Evolutionary conservation across 2,888 invertebrate genomes (phyloP), one percentile per base, ranked within the genome.

Genomic region (Protodeltote pygarga): DNA sequence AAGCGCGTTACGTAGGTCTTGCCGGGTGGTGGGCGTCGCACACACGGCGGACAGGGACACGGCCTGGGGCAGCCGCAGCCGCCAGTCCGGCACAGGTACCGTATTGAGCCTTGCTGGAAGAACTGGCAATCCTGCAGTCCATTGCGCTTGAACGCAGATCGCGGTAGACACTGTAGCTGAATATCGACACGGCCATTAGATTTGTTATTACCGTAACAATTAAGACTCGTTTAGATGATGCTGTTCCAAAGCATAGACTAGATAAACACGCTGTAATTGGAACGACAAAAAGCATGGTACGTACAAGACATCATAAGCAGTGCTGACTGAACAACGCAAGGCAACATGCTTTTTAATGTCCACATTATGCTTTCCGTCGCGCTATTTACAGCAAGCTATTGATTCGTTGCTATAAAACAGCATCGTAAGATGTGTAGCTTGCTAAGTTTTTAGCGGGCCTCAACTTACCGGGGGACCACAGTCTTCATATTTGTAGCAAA

Each of bases 401-500:
- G n/a, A n/a, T n/a, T n/a, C n/a, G n/a, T n/a, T n/a, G n/a, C n/a
- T n/a, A n/a, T n/a, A n/a, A n/a, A n/a, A n/a, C n/a, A n/a, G n/a
- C n/a, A n/a, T n/a, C n/a, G n/a, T n/a, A n/a, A n/a, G n/a, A n/a
- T n/a, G n/a, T n/a, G n/a, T n/a, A n/a, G n/a, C n/a, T n/a, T n/a
- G n/a, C n/a, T n/a, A n/a, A n/a, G n/a, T n/a, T n/a, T 27, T 16
- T 3, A 34, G 29, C 3, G 5, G 13, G 14, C 1, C 14, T 39
- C 70, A 15, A 59, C 89, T 84, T 73, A 92, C 92, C 73, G 90
- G 76, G 51, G 89, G 90, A 59, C 92, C 92, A 59, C 88, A 90
- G 65, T 92, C 92, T 83, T 92, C 91, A 64, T 92, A 92, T 82
- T 89, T 92, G 65, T 92, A 92, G 67, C 92, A 92, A 51, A 92